phyloP scores from a whole-genome alignment of 2,797 vertebrate species.

The Micromesistius poutassou region DNA sequence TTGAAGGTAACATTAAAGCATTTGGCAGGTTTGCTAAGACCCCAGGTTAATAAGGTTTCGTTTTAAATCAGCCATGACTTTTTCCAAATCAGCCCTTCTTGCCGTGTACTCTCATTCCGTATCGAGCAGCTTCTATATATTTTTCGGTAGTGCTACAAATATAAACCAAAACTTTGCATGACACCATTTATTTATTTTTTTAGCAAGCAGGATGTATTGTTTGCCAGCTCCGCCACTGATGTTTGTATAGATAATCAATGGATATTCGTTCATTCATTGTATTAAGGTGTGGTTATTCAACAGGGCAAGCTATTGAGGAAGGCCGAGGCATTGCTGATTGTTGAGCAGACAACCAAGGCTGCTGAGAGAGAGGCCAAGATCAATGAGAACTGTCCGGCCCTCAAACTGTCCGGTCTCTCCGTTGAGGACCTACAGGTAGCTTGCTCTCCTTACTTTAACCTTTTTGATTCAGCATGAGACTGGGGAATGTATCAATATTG shows the following conservation, averaged over 20 bases:
- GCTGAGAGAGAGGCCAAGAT: conserved; percentile 46
- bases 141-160: no score
- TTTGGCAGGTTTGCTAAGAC: no score
- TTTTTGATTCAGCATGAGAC: no score
- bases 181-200: no score
- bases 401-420: conserved; percentile 49
- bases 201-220: no score
- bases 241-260: not conserved
- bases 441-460: not conserved
- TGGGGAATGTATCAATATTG: no score
- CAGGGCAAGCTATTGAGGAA: conserved; percentile 62
- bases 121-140: no score
- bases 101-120: no score
- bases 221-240: not conserved
- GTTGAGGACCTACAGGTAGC: conserved; percentile 53
- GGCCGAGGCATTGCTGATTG: conserved; percentile 46
- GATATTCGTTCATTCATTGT: not conserved
- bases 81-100: no score
- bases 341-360: conserved; percentile 45
- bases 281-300: conserved; percentile 35
- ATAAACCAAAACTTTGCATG: no score
- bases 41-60: no score
- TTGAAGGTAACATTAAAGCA: conserved; percentile 47
- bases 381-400: conserved; percentile 48
- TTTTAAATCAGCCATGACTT: no score